Conservation (phyloP, 2,113 vertebrate species). For the Petromus typicus region DNA sequence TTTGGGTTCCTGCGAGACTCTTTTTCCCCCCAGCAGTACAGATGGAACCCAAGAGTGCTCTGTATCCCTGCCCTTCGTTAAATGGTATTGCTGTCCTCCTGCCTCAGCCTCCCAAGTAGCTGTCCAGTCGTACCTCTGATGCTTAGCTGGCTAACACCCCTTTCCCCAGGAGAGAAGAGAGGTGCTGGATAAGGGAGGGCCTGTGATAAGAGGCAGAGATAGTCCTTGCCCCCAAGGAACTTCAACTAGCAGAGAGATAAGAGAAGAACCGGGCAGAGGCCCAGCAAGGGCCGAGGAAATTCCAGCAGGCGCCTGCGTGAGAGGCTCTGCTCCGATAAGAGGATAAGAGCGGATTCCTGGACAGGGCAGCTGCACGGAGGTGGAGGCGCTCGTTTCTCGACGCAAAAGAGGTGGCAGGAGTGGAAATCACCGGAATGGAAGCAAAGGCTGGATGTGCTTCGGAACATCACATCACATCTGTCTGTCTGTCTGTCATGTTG, state of each 20-base stretch:
- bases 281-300: neutral
- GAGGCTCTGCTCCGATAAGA: too few species aligned
- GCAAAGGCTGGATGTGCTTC: neutral
- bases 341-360: conserved; percentile 10
- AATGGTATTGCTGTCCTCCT: neutral
- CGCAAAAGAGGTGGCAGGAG: neutral
- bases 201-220: neutral
- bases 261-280: neutral
- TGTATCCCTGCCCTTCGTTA: neutral
- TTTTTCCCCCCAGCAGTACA: neutral
- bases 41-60: neutral
- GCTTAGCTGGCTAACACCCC: neutral
- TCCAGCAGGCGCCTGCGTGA: conserved; percentile 39
- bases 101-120: neutral
- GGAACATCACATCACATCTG: neutral
- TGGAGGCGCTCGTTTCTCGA: neutral
- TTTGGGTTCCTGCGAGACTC: neutral
- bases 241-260: neutral
- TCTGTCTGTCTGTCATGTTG: neutral
- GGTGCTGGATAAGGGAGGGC: neutral
- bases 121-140: neutral
- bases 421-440: neutral
- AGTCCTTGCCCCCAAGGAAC: conserved; percentile 19
- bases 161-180: conserved; percentile 24
- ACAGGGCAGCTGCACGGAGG: neutral